Evolutionary conservation across 2,797 vertebrate genomes (phyloP).

Genomic region (Gephyroberyx darwinii): DNA sequence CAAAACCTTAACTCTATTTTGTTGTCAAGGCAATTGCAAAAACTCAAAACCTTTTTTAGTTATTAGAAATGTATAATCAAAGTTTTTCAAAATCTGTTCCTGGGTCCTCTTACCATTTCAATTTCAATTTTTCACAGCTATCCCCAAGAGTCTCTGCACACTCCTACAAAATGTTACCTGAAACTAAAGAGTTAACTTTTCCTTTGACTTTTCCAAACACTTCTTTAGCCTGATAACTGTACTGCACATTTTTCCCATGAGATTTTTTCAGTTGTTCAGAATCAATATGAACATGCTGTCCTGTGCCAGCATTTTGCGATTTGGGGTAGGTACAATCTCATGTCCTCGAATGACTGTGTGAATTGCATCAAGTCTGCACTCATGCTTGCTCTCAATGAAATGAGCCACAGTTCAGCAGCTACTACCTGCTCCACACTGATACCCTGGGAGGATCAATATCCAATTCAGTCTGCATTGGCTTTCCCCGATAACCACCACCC

Average conservation of each 20-base stretch:
- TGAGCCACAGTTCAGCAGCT: conserved; percentile 52
- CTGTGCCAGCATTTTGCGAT: conserved; percentile 21
- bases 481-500: conserved; percentile 67
- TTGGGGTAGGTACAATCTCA: conserved; percentile 22
- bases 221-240: background rate
- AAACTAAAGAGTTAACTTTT: background rate
- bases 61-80: background rate
- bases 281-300: conserved; percentile 1
- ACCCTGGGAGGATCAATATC: conserved; percentile 76
- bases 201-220: background rate
- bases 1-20: background rate
- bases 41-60: background rate
- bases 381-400: conserved; percentile 45
- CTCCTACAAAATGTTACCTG: background rate
- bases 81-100: background rate
- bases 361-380: conserved; percentile 26
- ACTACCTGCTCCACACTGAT: conserved; percentile 51
- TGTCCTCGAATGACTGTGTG: conserved; percentile 38
- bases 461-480: conserved; percentile 74
- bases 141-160: background rate
- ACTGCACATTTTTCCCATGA: background rate
- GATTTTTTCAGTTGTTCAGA: background rate
- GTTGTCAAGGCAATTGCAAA: background rate
- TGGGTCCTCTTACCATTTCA: background rate
- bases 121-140: background rate